Evolutionary conservation across 2,888 invertebrate genomes (phyloP), one percentile per base, ranked within the genome.

Genomic region (Idaea dimidiata): DNA sequence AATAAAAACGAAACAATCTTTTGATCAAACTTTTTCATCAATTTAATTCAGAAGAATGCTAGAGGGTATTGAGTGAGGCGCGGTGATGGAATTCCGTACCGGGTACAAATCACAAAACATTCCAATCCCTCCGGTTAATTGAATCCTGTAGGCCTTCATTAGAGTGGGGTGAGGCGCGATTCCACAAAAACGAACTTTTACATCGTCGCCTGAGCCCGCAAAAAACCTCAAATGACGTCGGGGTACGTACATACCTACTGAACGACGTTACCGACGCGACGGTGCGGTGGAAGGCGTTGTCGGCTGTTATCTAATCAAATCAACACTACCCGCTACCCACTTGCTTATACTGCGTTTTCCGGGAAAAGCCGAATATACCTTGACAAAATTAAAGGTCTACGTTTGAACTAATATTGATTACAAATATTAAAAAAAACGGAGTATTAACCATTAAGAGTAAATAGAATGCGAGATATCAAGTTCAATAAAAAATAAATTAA

Each of bases 61-160:
- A 80, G 78, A 78, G 79, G 75, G 79, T 76, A 77, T 75, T 77
- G 82, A 83, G 84, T 74, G 83, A 80, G 79, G 73, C 77, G 80
- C 83, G 82, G 79, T 84, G 85, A 88, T 88, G 80, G 84, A 85
- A 88, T 88, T 84, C 81, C 82, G 82, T 79, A 79, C 80, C 76
- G 79, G 76, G 84, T 81, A 87, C 86, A 88, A 89, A 89, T 89
- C 88, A 88, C 88, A 86, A 88, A 89, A 87, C 89, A 89, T 89
- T 89, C 87, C 88, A 80, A 86, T 86, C 84, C 83, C 86, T 81
- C 76, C 81, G 82, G 85, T 88, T 90, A 91, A 91, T 90, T 89
- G 90, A 90, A 90, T 89, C 83, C 88, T 82, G 87, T 85, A 87
- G 86, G 85, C 89, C 89, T 88, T 89, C 88, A 91, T 91, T 91